phyloP scores from a whole-genome alignment of 2,888 invertebrate species.

The Octodonta nipae region DNA sequence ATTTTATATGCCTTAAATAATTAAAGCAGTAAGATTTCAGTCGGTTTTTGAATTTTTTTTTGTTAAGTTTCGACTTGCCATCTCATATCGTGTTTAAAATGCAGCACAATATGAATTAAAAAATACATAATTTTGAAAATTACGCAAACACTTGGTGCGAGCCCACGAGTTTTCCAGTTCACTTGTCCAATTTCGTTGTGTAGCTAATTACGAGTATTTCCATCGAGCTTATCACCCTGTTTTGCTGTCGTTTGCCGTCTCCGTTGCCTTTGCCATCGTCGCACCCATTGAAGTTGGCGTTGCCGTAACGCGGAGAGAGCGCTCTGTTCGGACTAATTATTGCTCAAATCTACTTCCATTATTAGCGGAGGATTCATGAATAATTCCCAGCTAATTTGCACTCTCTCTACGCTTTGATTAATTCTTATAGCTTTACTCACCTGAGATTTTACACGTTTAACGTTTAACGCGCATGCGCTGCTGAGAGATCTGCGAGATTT shows the following conservation, averaged over 20 bases:
- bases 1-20: too few relatives aligned
- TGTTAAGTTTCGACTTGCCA: too few relatives aligned
- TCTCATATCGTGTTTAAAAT: too few relatives aligned
- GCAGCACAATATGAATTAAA: too few relatives aligned
- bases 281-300: conserved; percentile 14
- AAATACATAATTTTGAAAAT: too few relatives aligned
- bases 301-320: too few relatives aligned
- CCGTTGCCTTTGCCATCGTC: conserved; percentile 1
- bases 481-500: too few relatives aligned
- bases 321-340: conserved; percentile 24
- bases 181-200: conserved; percentile 3
- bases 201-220: conserved; percentile 7
- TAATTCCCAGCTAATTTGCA: conserved; percentile 21
- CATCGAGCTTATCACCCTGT: too few relatives aligned
- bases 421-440: conserved; percentile 18
- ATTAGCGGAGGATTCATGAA: conserved; percentile 21
- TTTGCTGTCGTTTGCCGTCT: conserved; percentile 2
- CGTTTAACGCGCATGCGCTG: too few relatives aligned
- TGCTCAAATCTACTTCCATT: conserved; percentile 20
- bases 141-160: too few relatives aligned
- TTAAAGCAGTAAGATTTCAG: too few relatives aligned
- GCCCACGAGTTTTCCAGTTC: conserved; percentile 3
- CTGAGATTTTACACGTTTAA: conserved; percentile 15
- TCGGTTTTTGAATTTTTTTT: too few relatives aligned
- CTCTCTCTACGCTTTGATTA: conserved; percentile 15